Conservation (phyloP, 2,888 invertebrate species). For the Glaucopsyche alexis region DNA sequence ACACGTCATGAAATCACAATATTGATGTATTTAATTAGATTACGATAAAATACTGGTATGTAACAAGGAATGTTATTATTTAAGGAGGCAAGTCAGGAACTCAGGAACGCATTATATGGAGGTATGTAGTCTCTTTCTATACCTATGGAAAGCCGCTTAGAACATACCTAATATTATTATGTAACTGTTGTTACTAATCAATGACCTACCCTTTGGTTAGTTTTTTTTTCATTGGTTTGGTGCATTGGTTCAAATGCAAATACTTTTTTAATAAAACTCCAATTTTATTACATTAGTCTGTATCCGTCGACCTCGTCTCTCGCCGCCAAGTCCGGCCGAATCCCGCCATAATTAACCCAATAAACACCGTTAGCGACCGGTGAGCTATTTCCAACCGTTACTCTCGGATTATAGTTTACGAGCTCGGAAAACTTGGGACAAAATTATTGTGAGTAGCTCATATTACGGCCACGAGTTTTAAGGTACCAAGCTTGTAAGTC, state of each 20-base stretch:
- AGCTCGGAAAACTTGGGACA: constrained; percentile 29
- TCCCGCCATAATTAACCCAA: constrained; percentile 34
- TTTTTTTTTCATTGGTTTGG: too few relatives aligned
- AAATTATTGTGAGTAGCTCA: constrained; percentile 12
- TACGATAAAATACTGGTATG: too few relatives aligned
- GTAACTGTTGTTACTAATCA: too few relatives aligned
- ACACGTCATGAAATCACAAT: too few relatives aligned
- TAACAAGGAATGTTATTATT: too few relatives aligned
- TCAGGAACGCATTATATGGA: too few relatives aligned
- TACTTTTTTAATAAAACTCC: neutral
- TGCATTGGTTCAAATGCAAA: neutral
- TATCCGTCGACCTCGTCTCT: constrained; percentile 11
- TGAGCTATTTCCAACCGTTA: constrained; percentile 40
- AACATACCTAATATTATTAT: too few relatives aligned
- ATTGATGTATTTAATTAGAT: too few relatives aligned
- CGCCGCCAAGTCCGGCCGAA: constrained; percentile 21
- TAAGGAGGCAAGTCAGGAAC: too few relatives aligned
- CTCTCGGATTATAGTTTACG: constrained; percentile 37
- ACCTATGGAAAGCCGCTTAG: too few relatives aligned
- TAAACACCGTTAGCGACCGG: constrained; percentile 38
- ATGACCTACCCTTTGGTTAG: too few relatives aligned
- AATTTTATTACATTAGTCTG: neutral
- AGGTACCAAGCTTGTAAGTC: neutral
- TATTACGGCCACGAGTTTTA: neutral
- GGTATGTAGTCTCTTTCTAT: too few relatives aligned